phyloP scores from a whole-genome alignment of 37 sponge, comb jelly and placozoan genomes.

The Tethya wilhelma region DNA sequence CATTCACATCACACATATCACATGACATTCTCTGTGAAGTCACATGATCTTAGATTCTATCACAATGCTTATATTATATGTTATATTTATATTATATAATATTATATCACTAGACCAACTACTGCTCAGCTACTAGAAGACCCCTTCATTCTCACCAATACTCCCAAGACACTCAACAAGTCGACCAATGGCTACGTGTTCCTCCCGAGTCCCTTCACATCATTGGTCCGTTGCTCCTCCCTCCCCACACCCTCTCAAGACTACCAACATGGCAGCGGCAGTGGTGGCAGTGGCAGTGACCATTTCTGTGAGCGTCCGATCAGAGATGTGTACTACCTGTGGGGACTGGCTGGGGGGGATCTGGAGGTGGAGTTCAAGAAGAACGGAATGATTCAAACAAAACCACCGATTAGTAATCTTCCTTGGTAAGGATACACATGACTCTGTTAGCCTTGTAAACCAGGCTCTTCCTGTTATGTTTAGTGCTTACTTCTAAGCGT shows the following conservation, averaged over 20 bases:
- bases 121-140: slow-evolving; percentile 25
- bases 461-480: too few species aligned
- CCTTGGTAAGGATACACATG: slow-evolving; percentile 64
- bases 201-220: slow-evolving; percentile 40
- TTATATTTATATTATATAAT: not conserved
- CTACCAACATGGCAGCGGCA: not conserved
- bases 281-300: not conserved
- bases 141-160: slow-evolving; percentile 9
- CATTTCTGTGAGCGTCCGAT: slow-evolving; percentile 50
- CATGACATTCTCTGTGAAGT: too few species aligned
- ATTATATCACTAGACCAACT: slow-evolving; percentile 5
- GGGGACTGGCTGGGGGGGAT: slow-evolving; percentile 98
- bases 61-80: too few species aligned
- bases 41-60: too few species aligned
- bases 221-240: slow-evolving; percentile 24
- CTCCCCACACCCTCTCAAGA: not conserved
- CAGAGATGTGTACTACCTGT: slow-evolving; percentile 91
- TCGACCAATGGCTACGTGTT: slow-evolving; percentile 21
- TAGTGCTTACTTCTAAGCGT: too few species aligned
- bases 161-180: slow-evolving; percentile 4
- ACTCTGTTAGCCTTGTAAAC: too few species aligned
- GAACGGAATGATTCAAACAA: slow-evolving; percentile 53
- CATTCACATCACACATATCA: not conserved
- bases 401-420: slow-evolving; percentile 77
- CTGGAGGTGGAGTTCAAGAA: slow-evolving; percentile 85